These are phyloP conservation scores for Hydrochoerus hydrochaeris DNA, from an alignment of 2,113 vertebrate genomes.

Conservation along the genomic window DNA sequence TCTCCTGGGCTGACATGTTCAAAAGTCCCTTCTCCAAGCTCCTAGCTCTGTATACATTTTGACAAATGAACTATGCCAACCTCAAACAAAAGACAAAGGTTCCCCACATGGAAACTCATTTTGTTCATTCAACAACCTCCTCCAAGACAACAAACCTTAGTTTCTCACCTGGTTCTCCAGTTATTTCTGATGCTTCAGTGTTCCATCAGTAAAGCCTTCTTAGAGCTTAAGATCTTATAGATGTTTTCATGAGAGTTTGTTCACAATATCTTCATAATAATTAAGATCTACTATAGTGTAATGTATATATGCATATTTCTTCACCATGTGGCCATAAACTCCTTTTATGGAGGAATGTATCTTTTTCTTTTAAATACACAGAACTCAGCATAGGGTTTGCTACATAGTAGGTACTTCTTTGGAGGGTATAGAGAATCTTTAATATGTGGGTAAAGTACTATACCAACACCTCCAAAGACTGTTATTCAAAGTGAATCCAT, in stretches of 20 bases:
- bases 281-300: not conserved
- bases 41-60: not conserved
- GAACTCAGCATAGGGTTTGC: not conserved
- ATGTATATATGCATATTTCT: not conserved
- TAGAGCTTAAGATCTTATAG: not conserved
- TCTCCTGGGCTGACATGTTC: not conserved
- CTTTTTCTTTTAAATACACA: conserved; percentile 3
- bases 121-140: not conserved
- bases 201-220: not conserved
- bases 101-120: not conserved
- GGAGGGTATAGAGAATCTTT: not conserved
- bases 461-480: not conserved
- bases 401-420: not conserved
- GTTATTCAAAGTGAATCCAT: not conserved
- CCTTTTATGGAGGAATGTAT: not conserved
- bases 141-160: not conserved
- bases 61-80: not conserved
- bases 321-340: not conserved
- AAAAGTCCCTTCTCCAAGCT: not conserved
- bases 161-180: not conserved
- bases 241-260: not conserved
- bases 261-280: not conserved
- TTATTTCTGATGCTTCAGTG: not conserved
- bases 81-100: not conserved
- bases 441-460: not conserved